These are phyloP conservation scores for Micronisus gabar DNA, from an alignment of 2,113 vertebrate genomes.

Conservation along the genomic window DNA sequence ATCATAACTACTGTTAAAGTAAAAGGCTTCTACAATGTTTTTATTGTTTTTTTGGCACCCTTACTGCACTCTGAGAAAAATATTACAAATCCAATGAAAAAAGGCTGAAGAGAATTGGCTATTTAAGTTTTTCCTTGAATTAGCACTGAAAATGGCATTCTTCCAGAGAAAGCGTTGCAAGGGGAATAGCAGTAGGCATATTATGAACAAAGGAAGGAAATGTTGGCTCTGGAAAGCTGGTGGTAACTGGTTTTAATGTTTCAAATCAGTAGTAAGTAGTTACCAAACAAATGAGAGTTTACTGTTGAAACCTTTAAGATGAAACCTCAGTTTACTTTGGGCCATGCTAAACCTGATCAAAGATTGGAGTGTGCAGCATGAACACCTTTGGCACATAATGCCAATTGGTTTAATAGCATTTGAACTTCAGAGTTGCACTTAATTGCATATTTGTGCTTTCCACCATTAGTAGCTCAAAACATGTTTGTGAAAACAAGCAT, in stretches of 20 bases:
- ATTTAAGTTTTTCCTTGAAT: slow-evolving; percentile 29
- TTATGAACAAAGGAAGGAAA: slow-evolving; percentile 43
- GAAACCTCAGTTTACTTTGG: slow-evolving; percentile 47
- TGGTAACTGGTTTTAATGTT: slow-evolving; percentile 42
- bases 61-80: background rate
- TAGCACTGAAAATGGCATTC: slow-evolving; percentile 36
- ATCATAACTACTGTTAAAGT: slow-evolving; percentile 7
- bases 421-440: background rate
- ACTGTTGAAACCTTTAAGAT: slow-evolving; percentile 31
- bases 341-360: background rate
- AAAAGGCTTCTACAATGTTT: background rate
- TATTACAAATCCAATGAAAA: background rate
- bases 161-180: slow-evolving; percentile 54
- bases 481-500: background rate
- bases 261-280: slow-evolving; percentile 18
- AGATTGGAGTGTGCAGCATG: background rate
- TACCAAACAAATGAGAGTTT: slow-evolving; percentile 38
- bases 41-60: background rate
- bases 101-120: slow-evolving; percentile 32
- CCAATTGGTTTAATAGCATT: background rate
- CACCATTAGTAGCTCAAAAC: background rate
- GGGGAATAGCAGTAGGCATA: slow-evolving; percentile 33
- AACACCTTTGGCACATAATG: background rate
- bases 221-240: slow-evolving; percentile 8
- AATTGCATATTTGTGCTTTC: slow-evolving; percentile 4